Base-by-base conservation (phyloP, 2,113 vertebrate genomes). In the Tragelaphus buxtoni region DNA sequence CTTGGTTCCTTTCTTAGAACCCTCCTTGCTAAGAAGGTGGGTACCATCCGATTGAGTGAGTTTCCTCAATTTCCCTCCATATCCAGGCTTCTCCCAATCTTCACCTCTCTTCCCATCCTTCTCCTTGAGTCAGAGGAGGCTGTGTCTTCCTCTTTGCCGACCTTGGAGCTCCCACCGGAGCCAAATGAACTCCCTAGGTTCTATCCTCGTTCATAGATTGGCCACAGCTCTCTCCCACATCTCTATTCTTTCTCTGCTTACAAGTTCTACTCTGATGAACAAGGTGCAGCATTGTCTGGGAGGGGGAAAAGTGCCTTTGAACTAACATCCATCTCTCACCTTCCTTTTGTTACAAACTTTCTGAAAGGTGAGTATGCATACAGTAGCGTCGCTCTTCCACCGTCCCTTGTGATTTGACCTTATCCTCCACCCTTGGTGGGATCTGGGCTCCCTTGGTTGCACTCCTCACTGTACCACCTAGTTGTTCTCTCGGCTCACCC, bases 391-490 rank as follows among this genome's bases (percentile, higher is more conserved):
- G 4, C 45, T 61, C 26, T 53, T 45, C 20, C 9, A 30, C 28
- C 28, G 16, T 22, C 61, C 24, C n/a, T 35, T 7, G 7, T 88
- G 12, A 17, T 45, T n/a, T 45, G 84, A 24, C 22, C 35, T 47
- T 24, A 9, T 13, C n/a, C 6, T 55, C 65, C 30, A 4, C 55
- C 2, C 17, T 12, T 22, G 24, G 0, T 30, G 35, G 45, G 14
- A 0, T 82, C 83, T 55, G 18, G 14, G 22, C 53, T 76, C 3
- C 5, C 42, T 16, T 17, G 5, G 12, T 16, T 12, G 39, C 5
- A 0, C 7, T 26, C 51, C 17, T 56, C 32, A 2, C 76, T 18
- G 24, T 26, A 0, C 6, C 10, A 7, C 47, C 56, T 45, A 6
- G 47, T 10, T 22, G 24, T 30, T 65, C 12, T 49, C 42, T 17